These are phyloP conservation scores for Drosophila leonis DNA, from an alignment of 2,888 invertebrate species.

Conservation along the genomic window DNA sequence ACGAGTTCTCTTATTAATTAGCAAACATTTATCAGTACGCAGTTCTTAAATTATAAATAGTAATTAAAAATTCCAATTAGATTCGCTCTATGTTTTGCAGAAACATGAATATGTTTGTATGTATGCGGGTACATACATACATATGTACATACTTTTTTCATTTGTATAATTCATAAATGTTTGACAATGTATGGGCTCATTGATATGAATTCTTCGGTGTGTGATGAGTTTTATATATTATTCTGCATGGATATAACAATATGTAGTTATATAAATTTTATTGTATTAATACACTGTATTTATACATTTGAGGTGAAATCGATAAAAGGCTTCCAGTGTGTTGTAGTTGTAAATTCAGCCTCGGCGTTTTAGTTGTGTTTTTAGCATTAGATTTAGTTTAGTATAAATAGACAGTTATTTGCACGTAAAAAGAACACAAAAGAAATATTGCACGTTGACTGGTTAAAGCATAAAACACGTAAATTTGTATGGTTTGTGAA, in stretches of 20 bases:
- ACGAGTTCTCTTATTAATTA: background rate
- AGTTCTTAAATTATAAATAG: background rate
- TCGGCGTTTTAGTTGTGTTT: conserved; percentile 31
- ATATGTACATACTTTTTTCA: conserved; percentile 10
- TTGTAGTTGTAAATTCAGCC: conserved; percentile 23
- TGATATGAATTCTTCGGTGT: conserved; percentile 15
- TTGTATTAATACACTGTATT: conserved; percentile 29
- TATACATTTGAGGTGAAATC: conserved; percentile 60
- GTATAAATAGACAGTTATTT: conserved; percentile 8
- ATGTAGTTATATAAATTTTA: conserved; percentile 29
- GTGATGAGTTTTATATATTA: background rate
- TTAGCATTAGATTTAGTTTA: conserved; percentile 16
- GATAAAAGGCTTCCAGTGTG: conserved; percentile 54
- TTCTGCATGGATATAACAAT: conserved; percentile 10
- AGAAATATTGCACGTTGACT: conserved; percentile 30
- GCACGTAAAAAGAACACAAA: conserved; percentile 39
- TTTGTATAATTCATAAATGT: conserved; percentile 13
- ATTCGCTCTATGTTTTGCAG: background rate
- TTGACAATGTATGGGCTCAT: conserved; percentile 5
- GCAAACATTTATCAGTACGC: background rate
- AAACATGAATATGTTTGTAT: background rate
- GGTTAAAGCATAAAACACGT: conserved; percentile 25
- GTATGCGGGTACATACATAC: background rate
- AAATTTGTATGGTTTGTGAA: conserved; percentile 33
- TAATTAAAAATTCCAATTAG: conserved; percentile 2